Conservation (phyloP, 2,888 invertebrate genomes). For the Liodrosophila aerea region DNA sequence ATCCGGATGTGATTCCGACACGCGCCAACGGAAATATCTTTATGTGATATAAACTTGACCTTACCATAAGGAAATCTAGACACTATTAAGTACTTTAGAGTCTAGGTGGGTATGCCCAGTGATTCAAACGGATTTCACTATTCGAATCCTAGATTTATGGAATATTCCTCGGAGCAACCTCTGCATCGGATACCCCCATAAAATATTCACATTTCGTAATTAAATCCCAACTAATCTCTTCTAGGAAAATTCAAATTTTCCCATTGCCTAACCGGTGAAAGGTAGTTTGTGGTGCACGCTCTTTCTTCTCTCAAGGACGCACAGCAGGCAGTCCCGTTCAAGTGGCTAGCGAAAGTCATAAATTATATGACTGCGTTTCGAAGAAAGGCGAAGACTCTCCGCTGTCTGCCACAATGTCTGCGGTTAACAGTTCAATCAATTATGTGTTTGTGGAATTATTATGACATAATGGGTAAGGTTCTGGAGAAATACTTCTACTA, state of each 20-base stretch:
- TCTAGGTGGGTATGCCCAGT: too few relatives aligned
- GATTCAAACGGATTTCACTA: too few relatives aligned
- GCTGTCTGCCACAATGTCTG: conserved; percentile 51
- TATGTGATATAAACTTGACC: conserved; percentile 11
- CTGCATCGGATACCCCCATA: conserved; percentile 7
- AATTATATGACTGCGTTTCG: conserved; percentile 59
- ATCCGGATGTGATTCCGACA: conserved; percentile 27
- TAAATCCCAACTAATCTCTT: conserved; percentile 29
- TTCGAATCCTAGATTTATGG: too few relatives aligned
- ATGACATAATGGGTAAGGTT: conserved; percentile 66
- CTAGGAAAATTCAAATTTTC: conserved; percentile 45
- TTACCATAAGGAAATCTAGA: neutral
- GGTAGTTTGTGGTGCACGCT: conserved; percentile 14
- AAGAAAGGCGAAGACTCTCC: conserved; percentile 48
- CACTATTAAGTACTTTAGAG: too few relatives aligned
- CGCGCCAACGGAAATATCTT: conserved; percentile 22
- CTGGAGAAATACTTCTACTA: conserved; percentile 57
- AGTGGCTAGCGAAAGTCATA: conserved; percentile 63
- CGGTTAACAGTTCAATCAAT: conserved; percentile 77
- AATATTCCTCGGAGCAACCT: too few relatives aligned
- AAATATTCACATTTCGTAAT: conserved; percentile 6
- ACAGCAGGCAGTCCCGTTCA: conserved; percentile 31
- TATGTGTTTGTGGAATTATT: conserved; percentile 61
- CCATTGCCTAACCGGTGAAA: conserved; percentile 82
- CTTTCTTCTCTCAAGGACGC: neutral